Percentiles rank a stretch among this genome's conserved stretches.
Evolutionary conservation across 2,888 invertebrate species (phyloP).

Genomic region (Caenorhabditis virilis): DNA sequence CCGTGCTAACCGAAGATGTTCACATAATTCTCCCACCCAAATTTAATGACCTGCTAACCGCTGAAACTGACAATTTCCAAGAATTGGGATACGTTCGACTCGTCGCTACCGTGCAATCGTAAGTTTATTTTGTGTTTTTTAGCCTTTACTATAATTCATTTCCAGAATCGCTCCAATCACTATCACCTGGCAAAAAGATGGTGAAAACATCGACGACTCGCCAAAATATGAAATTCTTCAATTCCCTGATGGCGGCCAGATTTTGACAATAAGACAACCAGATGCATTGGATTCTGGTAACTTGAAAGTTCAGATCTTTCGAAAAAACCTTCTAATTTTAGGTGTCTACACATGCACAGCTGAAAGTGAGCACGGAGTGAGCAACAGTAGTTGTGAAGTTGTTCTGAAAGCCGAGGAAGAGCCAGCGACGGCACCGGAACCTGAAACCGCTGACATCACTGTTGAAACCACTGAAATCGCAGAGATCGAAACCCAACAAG

Average conservation of each 20-base stretch:
- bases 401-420: too few relatives aligned
- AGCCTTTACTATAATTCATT: too few relatives aligned
- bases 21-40: constrained; percentile 48
- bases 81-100: constrained; percentile 45
- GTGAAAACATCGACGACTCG: constrained; percentile 29
- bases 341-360: constrained; percentile 55
- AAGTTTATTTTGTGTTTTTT: not conserved
- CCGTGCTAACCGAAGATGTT: constrained; percentile 26
- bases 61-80: constrained; percentile 48
- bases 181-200: constrained; percentile 51
- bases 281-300: constrained; percentile 26
- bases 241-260: constrained; percentile 53
- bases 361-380: constrained; percentile 54
- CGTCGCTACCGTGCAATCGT: constrained; percentile 47
- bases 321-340: too few relatives aligned
- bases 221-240: constrained; percentile 53
- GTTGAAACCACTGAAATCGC: not conserved
- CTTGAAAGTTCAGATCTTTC: too few relatives aligned
- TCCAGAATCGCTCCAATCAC: constrained; percentile 40
- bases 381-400: constrained; percentile 48
- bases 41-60: constrained; percentile 46
- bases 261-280: constrained; percentile 47
- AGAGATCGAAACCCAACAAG: not conserved
- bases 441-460: constrained; percentile 6
- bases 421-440: not conserved